Percentiles rank a stretch among this genome's conserved stretches.
phyloP scores from a whole-genome alignment of 2,797 vertebrate species.

The Myotis findleyi region DNA sequence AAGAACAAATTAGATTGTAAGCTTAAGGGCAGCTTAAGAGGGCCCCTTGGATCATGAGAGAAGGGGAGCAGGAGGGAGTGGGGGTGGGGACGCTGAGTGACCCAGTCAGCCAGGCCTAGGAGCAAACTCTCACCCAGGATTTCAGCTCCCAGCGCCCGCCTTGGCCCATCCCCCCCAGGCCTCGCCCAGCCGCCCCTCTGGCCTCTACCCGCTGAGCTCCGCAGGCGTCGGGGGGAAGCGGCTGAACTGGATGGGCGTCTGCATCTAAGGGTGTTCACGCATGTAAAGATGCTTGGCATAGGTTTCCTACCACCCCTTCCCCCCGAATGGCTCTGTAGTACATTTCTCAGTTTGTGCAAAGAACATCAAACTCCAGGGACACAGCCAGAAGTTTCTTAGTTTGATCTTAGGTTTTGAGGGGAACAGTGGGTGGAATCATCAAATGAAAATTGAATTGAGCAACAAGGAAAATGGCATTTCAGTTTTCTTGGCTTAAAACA shows the following conservation, averaged over 20 bases:
- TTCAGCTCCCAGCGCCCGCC: rapidly evolving
- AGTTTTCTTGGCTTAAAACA: slow-evolving; percentile 38
- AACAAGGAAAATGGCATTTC: not conserved
- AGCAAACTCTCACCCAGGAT: rapidly evolving
- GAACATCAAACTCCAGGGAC: not conserved
- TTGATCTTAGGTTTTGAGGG: not conserved
- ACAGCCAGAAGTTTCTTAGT: not conserved
- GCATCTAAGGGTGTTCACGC: not conserved
- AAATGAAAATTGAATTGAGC: not conserved
- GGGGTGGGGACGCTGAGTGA: rapidly evolving
- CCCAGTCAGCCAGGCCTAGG: rapidly evolving
- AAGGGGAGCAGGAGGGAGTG: no score
- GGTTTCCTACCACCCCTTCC: not conserved
- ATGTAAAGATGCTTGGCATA: not conserved
- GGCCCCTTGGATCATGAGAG: not conserved
- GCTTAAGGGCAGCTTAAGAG: not conserved
- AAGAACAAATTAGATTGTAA: not conserved
- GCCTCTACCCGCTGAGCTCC: rapidly evolving
- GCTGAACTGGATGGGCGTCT: not conserved
- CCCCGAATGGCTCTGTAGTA: not conserved
- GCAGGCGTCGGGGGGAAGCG: not conserved
- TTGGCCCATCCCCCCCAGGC: not conserved
- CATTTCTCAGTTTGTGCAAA: not conserved
- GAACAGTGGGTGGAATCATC: not conserved
- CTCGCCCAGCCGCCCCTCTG: not conserved